A percentile compares a stretch with the other conserved stretches of the same genome.
phyloP scores from a whole-genome alignment of 2,888 invertebrate genomes.

The Caenorhabditis zanzibari region DNA sequence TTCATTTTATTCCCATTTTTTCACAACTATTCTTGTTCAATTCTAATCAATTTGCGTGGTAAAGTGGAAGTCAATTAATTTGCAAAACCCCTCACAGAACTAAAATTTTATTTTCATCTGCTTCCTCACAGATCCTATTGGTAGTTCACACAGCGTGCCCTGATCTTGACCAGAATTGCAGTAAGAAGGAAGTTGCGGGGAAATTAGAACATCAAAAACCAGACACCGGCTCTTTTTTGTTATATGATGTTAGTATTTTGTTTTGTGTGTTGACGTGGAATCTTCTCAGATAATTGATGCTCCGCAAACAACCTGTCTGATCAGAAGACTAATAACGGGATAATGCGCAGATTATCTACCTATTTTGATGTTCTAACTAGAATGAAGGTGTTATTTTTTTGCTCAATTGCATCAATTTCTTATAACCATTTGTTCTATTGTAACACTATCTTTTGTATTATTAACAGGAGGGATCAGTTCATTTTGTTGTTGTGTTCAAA shows the following conservation, averaged over 20 bases:
- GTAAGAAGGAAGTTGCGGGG: slow-evolving; percentile 35
- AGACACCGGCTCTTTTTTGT: slow-evolving; percentile 14
- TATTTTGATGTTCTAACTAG: slow-evolving; percentile 1
- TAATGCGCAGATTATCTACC: slow-evolving; percentile 10
- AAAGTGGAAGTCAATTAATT: slow-evolving; percentile 3
- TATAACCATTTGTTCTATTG: not conserved
- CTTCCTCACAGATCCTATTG: not conserved
- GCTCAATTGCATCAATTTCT: not conserved
- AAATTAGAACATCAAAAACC: slow-evolving; percentile 47
- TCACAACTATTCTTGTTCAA: not conserved
- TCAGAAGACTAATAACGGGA: slow-evolving; percentile 23
- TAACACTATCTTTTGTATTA: not conserved
- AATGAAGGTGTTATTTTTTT: not conserved
- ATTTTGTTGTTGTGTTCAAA: slow-evolving; percentile 44
- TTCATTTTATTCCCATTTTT: too few species aligned
- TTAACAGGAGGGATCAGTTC: slow-evolving; percentile 62
- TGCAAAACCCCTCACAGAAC: slow-evolving; percentile 9
- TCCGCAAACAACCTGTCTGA: not conserved
- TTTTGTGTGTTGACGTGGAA: slow-evolving; percentile 17
- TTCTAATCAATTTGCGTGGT: not conserved
- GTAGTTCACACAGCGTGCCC: slow-evolving; percentile 13
- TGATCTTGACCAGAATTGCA: slow-evolving; percentile 28
- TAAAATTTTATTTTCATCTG: slow-evolving; percentile 38
- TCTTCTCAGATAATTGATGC: slow-evolving; percentile 17
- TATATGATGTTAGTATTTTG: slow-evolving; percentile 41